A percentile compares a stretch with the other conserved stretches of the same genome.
These are phyloP conservation scores for Meriones unguiculatus DNA, from an alignment of 2,113 vertebrate genomes.

Conservation along the genomic window DNA sequence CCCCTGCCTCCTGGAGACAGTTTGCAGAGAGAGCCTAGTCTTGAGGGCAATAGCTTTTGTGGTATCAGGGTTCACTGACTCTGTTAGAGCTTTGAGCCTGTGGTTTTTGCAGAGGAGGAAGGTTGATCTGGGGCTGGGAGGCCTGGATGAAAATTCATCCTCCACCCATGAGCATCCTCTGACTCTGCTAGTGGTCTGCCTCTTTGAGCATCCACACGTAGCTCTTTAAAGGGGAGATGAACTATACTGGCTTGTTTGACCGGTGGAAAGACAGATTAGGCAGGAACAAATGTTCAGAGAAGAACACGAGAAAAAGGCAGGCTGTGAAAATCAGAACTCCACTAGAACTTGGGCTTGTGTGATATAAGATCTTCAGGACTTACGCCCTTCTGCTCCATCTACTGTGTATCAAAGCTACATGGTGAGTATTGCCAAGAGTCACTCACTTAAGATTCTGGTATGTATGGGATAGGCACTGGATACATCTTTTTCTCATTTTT, in stretches of 20 bases:
- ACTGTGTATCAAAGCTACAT: not conserved
- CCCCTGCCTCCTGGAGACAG: not conserved
- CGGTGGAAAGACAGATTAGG: not conserved
- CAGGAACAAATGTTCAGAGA: not conserved
- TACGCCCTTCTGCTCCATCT: not conserved
- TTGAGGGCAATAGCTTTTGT: not conserved
- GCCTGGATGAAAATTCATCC: not conserved
- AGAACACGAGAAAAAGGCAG: not conserved
- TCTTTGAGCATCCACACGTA: not conserved
- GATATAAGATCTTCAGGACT: not conserved
- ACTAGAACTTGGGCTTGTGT: not conserved
- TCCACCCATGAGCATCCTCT: fast-evolving
- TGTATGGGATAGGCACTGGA: not conserved
- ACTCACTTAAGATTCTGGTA: not conserved
- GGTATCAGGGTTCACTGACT: fast-evolving
- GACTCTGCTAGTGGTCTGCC: not conserved
- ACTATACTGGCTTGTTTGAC: not conserved
- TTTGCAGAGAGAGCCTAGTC: not conserved
- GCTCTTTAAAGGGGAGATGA: no score
- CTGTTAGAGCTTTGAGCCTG: not conserved
- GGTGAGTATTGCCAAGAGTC: not conserved
- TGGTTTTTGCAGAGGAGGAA: not conserved
- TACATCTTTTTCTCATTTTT: not conserved
- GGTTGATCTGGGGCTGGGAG: not conserved
- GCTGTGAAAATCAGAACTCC: not conserved